Evolutionary conservation across 1,140 invertebrate species (phyloP), one percentile per base, ranked within the genome.

Genomic region (Aphis gossypii): DNA sequence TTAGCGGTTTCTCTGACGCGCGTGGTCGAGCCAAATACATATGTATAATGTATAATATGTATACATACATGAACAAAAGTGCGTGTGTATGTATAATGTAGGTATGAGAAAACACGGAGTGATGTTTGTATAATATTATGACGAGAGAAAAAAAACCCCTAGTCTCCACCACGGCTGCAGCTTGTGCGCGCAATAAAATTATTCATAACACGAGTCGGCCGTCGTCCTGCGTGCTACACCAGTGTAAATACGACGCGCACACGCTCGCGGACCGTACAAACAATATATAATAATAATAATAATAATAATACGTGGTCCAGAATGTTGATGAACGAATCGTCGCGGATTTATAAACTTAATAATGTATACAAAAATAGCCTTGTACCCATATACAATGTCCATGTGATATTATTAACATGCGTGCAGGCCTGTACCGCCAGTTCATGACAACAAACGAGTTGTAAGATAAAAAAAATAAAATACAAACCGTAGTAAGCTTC

Each of bases 181-280:
- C 41, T 84, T 84, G 38, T 38, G 41, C 38, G 38, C 7, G 25
- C 38, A 23, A 41, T 41, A 84, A 60, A 56, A 60, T 90, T 90
- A 90, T 90, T 90, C 89, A 41, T 60, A 41, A 90, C 51, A 90
- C 89, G 89, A 90, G 51, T 54, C 88, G 30, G 48, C 35, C 54
- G 54, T 38, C 51, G 35, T 84, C 30, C 11, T 68, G 60, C 30
- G 60, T 68, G 60, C 60, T 76, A 76, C 30, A n/a, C 48, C 18
- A n/a, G 60, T n/a, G n/a, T 76, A 76, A 76, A 76, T 68, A 76
- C 60, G n/a, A 76, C 30, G 30, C 14, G 30, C 60, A 76, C 60
- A 76, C 30, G 60, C n/a, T 35, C 14, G 56, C 30, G 11, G 1
- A n/a, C 4, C 11, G 5, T 76, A 76, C 30, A 76, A 35, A 68